phyloP scores from a whole-genome alignment of 2,113 vertebrate genomes.

The Mobula birostris region DNA sequence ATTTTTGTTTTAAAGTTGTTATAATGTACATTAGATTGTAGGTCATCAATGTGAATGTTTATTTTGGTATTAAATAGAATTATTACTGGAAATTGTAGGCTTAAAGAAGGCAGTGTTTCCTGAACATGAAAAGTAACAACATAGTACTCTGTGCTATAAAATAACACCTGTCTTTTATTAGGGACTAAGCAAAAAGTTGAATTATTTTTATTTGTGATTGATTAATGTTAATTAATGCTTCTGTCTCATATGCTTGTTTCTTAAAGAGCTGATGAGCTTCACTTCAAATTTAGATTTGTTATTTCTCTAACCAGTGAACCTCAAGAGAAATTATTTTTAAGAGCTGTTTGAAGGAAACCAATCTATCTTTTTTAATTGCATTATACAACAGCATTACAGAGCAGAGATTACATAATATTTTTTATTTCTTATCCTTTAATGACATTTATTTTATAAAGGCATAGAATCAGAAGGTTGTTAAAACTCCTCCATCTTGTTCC shows the following conservation, averaged over 20 bases:
- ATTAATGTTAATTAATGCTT: neutral
- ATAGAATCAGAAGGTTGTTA: neutral
- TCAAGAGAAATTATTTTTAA: neutral
- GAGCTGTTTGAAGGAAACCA: neutral
- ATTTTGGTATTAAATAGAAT: neutral
- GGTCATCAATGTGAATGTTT: neutral
- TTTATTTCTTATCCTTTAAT: neutral
- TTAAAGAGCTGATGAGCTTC: neutral
- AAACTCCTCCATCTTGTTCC: neutral
- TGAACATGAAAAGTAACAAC: neutral
- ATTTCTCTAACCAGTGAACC: neutral
- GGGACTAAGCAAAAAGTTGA: neutral
- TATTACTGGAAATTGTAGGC: neutral
- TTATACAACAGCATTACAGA: neutral
- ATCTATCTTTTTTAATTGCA: neutral
- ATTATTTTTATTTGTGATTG: neutral
- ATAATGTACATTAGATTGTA: too few species aligned
- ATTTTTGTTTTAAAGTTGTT: neutral
- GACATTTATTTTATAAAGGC: neutral
- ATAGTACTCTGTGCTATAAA: neutral
- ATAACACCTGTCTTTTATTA: neutral
- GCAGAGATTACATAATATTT: neutral
- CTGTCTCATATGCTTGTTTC: neutral
- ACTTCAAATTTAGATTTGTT: neutral
- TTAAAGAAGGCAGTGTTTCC: neutral